Base-by-base conservation (phyloP, 2,113 vertebrate species). In the Misgurnus anguillicaudatus region DNA sequence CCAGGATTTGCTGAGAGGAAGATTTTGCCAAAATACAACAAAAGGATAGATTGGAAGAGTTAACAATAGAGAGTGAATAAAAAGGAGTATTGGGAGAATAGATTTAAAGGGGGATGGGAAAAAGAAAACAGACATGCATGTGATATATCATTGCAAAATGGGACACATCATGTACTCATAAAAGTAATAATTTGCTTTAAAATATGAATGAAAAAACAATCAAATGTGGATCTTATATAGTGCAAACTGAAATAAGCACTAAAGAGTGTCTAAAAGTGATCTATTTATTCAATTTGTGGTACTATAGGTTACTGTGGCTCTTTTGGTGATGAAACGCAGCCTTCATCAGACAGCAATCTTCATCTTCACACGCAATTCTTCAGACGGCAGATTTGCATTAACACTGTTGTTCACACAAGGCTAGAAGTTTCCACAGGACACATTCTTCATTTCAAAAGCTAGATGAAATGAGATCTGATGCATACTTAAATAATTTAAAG, bases 1-100 rank as follows among this genome's bases (percentile, higher is more conserved):
- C 70, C 48, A n/a, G 38, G 68, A 53, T 63, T 79, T 83, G 65
- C 58, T 69, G 45, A 19, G 31, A 79, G 24, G 31, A 71, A 62
- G 71, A 58, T 58, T 72, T 63, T 53, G 60, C 8, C 9, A 62
- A 58, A 67, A 57, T 24, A 24, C 51, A 60, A 24, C 51, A 60
- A 55, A 64, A 69, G 48, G 69, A 79, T 45, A 45, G 69, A 58
- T 65, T 19, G 17, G 72, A 31, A 74, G 41, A 53, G 41, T 47
- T 79, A 21, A 71, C 31, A 75, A 36, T 24, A 47, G 55, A 63
- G 8, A 64, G 42, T 9, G 45, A 75, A 64, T 73, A 14, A 62
- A 60, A 60, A 38, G 39, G 47, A 75, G n/a, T 75, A 55, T 70
- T 31, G 61, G 31, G 65, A 55, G 48, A 76, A 24, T 58, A 4